phyloP scores from a whole-genome alignment of 2,888 invertebrate species.

The Blomia tropicalis region DNA sequence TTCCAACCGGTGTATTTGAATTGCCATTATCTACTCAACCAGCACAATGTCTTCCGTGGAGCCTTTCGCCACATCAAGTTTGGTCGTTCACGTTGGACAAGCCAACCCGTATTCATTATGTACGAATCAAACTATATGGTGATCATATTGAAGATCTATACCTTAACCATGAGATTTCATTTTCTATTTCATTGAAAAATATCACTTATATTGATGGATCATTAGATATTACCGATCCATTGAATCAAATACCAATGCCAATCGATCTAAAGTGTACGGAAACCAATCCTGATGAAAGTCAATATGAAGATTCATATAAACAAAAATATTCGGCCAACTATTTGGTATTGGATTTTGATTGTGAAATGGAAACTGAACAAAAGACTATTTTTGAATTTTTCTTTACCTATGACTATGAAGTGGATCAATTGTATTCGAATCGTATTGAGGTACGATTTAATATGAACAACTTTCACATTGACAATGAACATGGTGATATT shows the following conservation, averaged over 20 bases:
- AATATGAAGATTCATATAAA: background rate
- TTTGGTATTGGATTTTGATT: constrained; percentile 10
- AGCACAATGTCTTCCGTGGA: background rate
- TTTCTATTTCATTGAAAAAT: constrained; percentile 1
- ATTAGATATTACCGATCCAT: background rate
- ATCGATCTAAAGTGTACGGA: background rate
- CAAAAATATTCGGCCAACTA: constrained; percentile 18
- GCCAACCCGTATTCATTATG: background rate
- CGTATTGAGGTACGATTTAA: background rate
- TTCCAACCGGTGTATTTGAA: constrained; percentile 1
- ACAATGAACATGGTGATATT: background rate
- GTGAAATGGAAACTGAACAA: background rate
- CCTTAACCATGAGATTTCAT: background rate
- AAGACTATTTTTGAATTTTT: constrained; percentile 1
- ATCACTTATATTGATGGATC: background rate
- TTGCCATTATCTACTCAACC: background rate
- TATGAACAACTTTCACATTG: background rate
- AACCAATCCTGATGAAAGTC: constrained; percentile 1
- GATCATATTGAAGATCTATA: constrained; percentile 13
- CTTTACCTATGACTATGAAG: constrained; percentile 1
- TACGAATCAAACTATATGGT: constrained; percentile 7
- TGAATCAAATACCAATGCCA: background rate
- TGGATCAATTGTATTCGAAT: background rate
- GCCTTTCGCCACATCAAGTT: constrained; percentile 1
- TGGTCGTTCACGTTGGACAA: background rate